phyloP scores from a whole-genome alignment of 2,888 invertebrate species.

The Itoplectis maculator region DNA sequence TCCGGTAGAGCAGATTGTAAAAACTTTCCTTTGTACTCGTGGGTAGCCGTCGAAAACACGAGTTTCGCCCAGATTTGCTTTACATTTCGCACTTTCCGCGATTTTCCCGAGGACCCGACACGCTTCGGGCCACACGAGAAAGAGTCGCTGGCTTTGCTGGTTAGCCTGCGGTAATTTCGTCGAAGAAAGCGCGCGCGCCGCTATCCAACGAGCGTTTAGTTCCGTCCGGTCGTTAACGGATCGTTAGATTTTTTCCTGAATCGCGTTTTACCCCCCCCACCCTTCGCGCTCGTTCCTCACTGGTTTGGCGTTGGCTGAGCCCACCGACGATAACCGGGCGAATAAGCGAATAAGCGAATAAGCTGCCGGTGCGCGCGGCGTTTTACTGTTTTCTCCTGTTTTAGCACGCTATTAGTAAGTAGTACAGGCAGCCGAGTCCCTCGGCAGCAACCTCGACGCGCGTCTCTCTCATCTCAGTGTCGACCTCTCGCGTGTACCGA shows the following conservation, averaged over 20 bases:
- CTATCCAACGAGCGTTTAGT: slow-evolving; percentile 40
- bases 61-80: too few relatives aligned
- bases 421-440: slow-evolving; percentile 17
- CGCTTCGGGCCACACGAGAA: not conserved
- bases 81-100: not conserved
- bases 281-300: not conserved
- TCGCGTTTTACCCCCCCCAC: too few relatives aligned
- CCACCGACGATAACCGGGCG: slow-evolving; percentile 30
- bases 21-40: too few relatives aligned
- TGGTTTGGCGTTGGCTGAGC: slow-evolving; percentile 12
- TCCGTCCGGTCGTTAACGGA: slow-evolving; percentile 62
- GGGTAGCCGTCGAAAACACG: too few relatives aligned
- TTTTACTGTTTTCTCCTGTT: slow-evolving; percentile 33
- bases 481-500: not conserved
- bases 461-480: not conserved
- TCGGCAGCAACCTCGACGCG: not conserved
- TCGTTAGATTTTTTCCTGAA: slow-evolving; percentile 55
- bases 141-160: not conserved
- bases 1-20: too few relatives aligned
- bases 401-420: slow-evolving; percentile 44
- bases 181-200: slow-evolving; percentile 30
- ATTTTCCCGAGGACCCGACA: not conserved
- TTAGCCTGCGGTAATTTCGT: slow-evolving; percentile 25
- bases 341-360: slow-evolving; percentile 32
- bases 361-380: slow-evolving; percentile 1